phyloP scores from a whole-genome alignment of 2,113 vertebrate species.

The Phodopus roborovskii region DNA sequence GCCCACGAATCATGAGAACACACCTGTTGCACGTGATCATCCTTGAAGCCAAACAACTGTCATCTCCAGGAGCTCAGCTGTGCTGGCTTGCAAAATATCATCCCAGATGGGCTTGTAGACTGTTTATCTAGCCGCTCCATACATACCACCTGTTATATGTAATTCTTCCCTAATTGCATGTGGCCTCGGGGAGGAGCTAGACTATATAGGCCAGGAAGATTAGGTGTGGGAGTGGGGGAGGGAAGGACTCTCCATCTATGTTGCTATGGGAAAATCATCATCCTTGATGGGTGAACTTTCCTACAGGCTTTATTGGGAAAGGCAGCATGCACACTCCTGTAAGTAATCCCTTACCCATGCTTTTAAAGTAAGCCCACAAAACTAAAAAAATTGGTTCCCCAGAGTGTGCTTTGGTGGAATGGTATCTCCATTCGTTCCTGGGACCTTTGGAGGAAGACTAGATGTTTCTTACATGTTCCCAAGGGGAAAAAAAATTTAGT shows the following conservation, averaged over 20 bases:
- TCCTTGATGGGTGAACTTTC: background rate
- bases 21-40: background rate
- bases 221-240: no score
- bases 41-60: background rate
- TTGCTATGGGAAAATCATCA: background rate
- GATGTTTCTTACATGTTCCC: background rate
- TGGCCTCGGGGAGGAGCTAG: background rate
- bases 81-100: background rate
- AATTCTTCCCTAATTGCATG: background rate
- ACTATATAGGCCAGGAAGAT: background rate
- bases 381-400: background rate
- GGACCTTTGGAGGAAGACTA: background rate
- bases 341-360: background rate
- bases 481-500: background rate
- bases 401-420: background rate
- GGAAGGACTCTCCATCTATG: background rate
- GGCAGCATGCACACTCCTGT: background rate
- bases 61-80: background rate
- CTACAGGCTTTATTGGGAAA: background rate
- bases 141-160: background rate
- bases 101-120: background rate
- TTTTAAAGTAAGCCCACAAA: background rate
- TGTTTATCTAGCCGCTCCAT: background rate
- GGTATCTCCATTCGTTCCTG: background rate
- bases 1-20: background rate